Base-by-base conservation (phyloP, 2,888 invertebrate genomes). In the Pterobdella sp. region DNA sequence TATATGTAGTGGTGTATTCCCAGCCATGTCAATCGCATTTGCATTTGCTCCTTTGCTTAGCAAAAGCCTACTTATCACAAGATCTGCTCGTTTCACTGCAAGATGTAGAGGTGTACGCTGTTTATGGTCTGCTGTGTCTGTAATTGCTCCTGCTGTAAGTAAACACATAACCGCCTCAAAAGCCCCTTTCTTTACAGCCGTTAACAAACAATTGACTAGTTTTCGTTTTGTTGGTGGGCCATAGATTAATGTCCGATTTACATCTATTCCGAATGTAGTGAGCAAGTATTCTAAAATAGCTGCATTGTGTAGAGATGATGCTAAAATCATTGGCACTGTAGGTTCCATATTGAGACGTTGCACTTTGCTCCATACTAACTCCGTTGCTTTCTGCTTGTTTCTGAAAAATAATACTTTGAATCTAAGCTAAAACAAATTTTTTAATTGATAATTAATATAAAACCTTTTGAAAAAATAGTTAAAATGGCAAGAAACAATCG, bases 1-100 rank as follows among this genome's bases (percentile, higher is more conserved):
- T 1, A 77, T 71, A 63, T 78, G 78, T 22, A 78, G 74, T 4
- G 78, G 77, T 18, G 78, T 75, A 72, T 78, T 78, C 29, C 74
- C 76, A 29, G 60, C 65, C 35, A 52, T 70, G 68, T 78, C 78
- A 18, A 68, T 49, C 0, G 73, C 68, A 65, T 76, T 76, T 2
- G 74, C 67, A 37, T 77, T 73, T 7, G 78, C 77, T 0, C 78
- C 78, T 7, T 74, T 72, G 22, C 73, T 67, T 0, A 77, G 72
- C 14, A 78, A 68, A 74, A 78, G 76, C 56, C 78, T 78, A 4
- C 76, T 74, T 76, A 78, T 77, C 10, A 76, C 63, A 65, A 72
- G 78, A 64, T 78, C 76, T 1, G 78, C 78, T 42, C 75, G 71
- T 65, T 73, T 68, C 0, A 78, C 76, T 10, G 78, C 77, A 63